phyloP scores from a whole-genome alignment of 2,113 vertebrate species.

The Indri indri region DNA sequence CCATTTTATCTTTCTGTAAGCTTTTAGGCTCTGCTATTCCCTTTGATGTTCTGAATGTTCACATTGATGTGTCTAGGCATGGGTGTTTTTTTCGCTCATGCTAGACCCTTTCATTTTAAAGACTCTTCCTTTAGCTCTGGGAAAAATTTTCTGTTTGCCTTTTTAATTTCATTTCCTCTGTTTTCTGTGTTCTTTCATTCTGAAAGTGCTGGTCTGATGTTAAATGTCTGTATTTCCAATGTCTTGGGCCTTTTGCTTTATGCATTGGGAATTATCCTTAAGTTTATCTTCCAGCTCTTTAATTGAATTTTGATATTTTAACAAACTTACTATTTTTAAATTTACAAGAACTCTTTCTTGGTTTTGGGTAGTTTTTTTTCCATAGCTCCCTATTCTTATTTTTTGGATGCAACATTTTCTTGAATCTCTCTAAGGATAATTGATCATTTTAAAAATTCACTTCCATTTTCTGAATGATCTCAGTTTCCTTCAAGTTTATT shows the following conservation, averaged over 20 bases:
- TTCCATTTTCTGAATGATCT: conserved; percentile 5
- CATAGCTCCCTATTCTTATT: neutral
- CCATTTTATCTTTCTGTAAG: neutral
- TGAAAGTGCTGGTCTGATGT: neutral
- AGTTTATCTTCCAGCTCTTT: neutral
- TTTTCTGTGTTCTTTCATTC: neutral
- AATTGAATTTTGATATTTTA: conserved; percentile 9
- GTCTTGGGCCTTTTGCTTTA: neutral
- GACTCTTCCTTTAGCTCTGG: neutral
- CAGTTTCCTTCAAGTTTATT: neutral
- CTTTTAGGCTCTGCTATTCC: neutral
- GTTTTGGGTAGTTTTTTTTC: neutral
- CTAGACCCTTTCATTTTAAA: neutral
- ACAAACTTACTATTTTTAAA: neutral
- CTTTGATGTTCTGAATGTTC: neutral
- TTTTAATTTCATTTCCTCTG: neutral
- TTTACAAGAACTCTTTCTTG: neutral
- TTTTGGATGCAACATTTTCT: neutral
- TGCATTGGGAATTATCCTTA: neutral
- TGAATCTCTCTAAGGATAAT: neutral
- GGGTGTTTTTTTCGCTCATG: neutral
- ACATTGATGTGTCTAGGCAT: neutral
- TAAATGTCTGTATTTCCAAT: neutral
- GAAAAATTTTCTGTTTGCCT: neutral
- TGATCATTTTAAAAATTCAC: neutral